Conservation (phyloP, 1,140 invertebrate species). For the Ceratitis capitata region DNA sequence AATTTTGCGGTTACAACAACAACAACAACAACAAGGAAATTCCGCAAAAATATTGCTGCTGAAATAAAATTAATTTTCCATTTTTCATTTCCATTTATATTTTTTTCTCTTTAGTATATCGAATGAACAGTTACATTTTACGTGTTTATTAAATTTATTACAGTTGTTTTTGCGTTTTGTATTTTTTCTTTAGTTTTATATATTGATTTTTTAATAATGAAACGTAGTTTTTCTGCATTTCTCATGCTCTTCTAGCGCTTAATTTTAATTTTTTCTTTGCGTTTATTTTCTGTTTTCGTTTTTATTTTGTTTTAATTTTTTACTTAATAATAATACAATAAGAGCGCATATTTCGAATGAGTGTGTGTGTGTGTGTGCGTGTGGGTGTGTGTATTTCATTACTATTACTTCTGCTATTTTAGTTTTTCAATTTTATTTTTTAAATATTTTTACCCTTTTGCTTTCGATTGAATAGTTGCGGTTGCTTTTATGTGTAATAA, state of each 20-base stretch:
- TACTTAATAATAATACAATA: constrained; percentile 24
- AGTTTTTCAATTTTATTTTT: not conserved
- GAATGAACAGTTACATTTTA: constrained; percentile 36
- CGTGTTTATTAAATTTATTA: not conserved
- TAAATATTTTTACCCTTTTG: constrained; percentile 10
- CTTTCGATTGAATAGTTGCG: constrained; percentile 27
- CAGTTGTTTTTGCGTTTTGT: not conserved
- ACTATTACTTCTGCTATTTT: not conserved
- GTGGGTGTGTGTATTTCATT: too few relatives aligned
- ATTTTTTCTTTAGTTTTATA: not conserved
- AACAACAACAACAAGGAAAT: too few relatives aligned
- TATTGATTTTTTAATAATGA: not conserved
- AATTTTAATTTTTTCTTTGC: not conserved
- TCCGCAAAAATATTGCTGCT: too few relatives aligned
- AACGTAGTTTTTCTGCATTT: not conserved
- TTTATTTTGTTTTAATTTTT: too few relatives aligned
- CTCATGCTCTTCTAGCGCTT: not conserved
- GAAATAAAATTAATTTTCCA: too few relatives aligned
- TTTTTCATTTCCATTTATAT: not conserved
- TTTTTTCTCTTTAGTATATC: constrained; percentile 20
- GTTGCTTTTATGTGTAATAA: not conserved
- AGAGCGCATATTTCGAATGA: constrained; percentile 23
- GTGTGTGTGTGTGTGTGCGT: too few relatives aligned
- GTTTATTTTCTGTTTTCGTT: not conserved
- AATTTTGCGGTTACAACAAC: too few relatives aligned